Evolutionary conservation across 1,140 invertebrate species (phyloP).

Genomic region (Sesamia nonagrioides): DNA sequence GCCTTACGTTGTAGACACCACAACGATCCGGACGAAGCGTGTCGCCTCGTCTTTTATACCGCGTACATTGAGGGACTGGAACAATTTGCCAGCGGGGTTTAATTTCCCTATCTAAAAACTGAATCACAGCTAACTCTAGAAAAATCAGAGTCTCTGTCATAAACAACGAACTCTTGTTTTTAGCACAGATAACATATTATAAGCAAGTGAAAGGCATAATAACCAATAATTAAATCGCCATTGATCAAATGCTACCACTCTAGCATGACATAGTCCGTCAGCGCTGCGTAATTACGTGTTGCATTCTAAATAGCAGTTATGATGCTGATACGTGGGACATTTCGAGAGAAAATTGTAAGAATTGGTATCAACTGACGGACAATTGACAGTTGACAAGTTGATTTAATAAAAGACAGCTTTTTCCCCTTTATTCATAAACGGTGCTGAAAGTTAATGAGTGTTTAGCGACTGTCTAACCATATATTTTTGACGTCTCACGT

Average conservation of each 20-base stretch:
- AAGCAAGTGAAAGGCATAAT: conserved; percentile 11
- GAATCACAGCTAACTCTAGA: not conserved
- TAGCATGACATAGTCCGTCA: not conserved
- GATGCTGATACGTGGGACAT: not conserved
- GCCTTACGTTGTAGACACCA: too few relatives aligned
- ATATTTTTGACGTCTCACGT: too few relatives aligned
- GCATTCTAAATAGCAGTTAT: not conserved
- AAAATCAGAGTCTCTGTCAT: not conserved
- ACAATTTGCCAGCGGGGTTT: too few relatives aligned
- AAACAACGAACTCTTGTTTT: not conserved
- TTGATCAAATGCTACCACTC: not conserved
- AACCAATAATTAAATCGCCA: not conserved
- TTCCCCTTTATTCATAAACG: too few relatives aligned
- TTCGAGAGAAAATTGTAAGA: not conserved
- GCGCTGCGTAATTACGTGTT: not conserved
- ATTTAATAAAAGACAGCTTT: too few relatives aligned
- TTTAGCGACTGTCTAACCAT: too few relatives aligned
- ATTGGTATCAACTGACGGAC: not conserved
- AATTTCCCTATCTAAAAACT: too few relatives aligned
- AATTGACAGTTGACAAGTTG: not conserved
- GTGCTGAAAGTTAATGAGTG: too few relatives aligned
- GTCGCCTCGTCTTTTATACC: too few relatives aligned
- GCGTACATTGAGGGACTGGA: too few relatives aligned
- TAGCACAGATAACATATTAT: not conserved
- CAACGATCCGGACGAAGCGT: too few relatives aligned